These are phyloP conservation scores for Smutsia gigantea DNA, from an alignment of 2,797 vertebrate species.

Conservation along the genomic window DNA sequence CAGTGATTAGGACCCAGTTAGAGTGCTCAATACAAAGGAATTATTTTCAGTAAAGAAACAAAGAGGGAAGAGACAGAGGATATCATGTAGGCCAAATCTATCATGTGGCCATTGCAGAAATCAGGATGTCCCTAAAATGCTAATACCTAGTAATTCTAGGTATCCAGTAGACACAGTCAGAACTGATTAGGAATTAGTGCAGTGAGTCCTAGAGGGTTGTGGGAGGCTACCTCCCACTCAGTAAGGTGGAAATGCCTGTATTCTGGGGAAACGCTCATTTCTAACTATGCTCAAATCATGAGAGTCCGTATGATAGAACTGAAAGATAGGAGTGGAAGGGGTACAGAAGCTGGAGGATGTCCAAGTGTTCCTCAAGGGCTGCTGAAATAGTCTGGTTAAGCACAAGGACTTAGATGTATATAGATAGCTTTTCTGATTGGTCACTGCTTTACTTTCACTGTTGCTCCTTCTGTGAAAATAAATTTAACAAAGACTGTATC, in stretches of 20 bases:
- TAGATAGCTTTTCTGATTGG: not conserved
- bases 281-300: not conserved
- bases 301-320: not conserved
- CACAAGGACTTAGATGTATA: not conserved
- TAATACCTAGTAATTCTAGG: not conserved
- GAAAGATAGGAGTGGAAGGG: not conserved
- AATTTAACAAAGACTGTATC: not conserved
- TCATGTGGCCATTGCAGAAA: not conserved
- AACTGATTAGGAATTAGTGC: not conserved
- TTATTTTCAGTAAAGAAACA: not conserved
- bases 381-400: not conserved
- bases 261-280: not conserved
- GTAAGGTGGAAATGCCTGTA: not conserved
- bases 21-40: not conserved
- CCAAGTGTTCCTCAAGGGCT: too few relatives aligned
- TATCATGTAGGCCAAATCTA: not conserved
- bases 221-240: not conserved
- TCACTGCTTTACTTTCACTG: not conserved
- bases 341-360: accelerated
- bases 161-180: not conserved
- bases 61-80: not conserved
- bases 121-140: not conserved
- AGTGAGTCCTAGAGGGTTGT: not conserved
- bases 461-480: not conserved
- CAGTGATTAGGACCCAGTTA: not conserved